Evolutionary conservation across 2,113 vertebrate species (phyloP).

Genomic region (Protomyctophum bolini): DNA sequence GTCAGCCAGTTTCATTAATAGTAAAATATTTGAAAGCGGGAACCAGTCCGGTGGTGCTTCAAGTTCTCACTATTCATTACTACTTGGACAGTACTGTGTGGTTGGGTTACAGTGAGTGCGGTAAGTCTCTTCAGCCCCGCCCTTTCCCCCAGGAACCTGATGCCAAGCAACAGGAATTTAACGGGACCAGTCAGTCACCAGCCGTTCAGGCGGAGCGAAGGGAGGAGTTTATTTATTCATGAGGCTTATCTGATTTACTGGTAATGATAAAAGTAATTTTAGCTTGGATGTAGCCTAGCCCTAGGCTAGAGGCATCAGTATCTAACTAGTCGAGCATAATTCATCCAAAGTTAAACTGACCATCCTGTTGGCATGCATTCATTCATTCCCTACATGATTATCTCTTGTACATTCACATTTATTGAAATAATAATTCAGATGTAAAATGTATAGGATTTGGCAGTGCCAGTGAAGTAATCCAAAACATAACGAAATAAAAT

Average conservation of each 20-base stretch:
- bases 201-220: slow-evolving; percentile 6
- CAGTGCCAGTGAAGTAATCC: not conserved
- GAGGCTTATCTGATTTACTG: slow-evolving; percentile 55
- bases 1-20: slow-evolving; percentile 22
- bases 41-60: slow-evolving; percentile 9
- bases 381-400: too few relatives aligned
- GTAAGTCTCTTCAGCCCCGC: slow-evolving; percentile 47
- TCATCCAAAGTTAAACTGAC: too few relatives aligned
- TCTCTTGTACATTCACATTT: not conserved
- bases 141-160: slow-evolving; percentile 58
- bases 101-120: slow-evolving; percentile 25
- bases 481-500: too few relatives aligned
- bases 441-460: not conserved
- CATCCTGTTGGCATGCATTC: too few relatives aligned
- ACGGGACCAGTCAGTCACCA: slow-evolving; percentile 15
- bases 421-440: not conserved
- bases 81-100: not conserved
- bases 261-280: slow-evolving; percentile 2
- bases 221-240: slow-evolving; percentile 41
- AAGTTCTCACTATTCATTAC: not conserved
- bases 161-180: slow-evolving; percentile 58
- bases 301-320: too few relatives aligned
- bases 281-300: slow-evolving; percentile 11
- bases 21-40: slow-evolving; percentile 12
- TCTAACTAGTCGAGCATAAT: too few relatives aligned